Conservation (phyloP, 2,888 invertebrate species). For the Diplazon laetatorius region DNA sequence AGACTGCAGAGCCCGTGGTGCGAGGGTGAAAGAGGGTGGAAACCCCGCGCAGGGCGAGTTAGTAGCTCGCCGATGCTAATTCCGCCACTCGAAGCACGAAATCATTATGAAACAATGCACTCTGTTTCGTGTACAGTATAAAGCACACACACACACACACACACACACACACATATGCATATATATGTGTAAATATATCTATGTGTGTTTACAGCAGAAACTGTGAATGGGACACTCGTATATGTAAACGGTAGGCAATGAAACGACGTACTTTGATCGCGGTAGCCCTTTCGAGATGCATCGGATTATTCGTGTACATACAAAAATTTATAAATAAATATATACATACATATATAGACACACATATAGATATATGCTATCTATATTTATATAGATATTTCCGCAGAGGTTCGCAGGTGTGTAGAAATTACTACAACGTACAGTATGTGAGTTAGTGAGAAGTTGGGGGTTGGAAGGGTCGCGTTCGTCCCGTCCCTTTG, state of each 20-base stretch:
- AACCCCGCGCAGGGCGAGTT: constrained; percentile 31
- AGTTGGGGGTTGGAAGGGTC: neutral
- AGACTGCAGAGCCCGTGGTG: neutral
- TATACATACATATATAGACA: too few species aligned
- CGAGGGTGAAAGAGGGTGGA: too few species aligned
- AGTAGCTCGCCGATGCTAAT: constrained; percentile 42
- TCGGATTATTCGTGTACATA: constrained; percentile 15
- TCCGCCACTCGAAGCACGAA: constrained; percentile 39
- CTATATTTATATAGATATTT: neutral
- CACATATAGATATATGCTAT: too few species aligned
- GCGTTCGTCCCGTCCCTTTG: constrained; percentile 14
- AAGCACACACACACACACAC: neutral
- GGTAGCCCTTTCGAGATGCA: constrained; percentile 13
- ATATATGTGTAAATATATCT: too few species aligned
- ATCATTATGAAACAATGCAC: constrained; percentile 48
- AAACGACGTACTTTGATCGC: constrained; percentile 18
- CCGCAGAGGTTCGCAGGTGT: neutral
- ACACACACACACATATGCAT: neutral
- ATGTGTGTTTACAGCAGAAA: too few species aligned
- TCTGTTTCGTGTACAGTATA: neutral
- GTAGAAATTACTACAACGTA: neutral
- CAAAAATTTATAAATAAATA: too few species aligned
- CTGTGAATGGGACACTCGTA: too few species aligned
- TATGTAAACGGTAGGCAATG: constrained; percentile 7
- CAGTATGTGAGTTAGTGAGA: neutral